These are phyloP conservation scores for Goniozus legneri DNA, from an alignment of 1,140 invertebrate genomes.

Conservation along the genomic window DNA sequence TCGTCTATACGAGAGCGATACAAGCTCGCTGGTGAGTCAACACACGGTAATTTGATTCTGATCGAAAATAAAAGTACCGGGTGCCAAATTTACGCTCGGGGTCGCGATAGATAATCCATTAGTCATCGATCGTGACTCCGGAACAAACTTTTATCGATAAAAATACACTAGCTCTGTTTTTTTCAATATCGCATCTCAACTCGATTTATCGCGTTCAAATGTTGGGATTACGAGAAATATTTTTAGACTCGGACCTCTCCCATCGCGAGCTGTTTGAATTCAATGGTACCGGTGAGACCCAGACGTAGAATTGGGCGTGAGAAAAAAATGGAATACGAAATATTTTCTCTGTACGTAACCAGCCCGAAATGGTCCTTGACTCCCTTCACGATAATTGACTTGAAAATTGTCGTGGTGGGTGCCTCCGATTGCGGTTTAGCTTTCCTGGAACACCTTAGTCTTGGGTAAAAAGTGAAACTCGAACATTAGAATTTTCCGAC, in stretches of 20 bases:
- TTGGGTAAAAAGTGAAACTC: slow-evolving; percentile 55
- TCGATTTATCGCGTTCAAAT: not conserved
- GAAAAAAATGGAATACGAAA: slow-evolving; percentile 9
- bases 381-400: slow-evolving; percentile 54
- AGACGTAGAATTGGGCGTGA: slow-evolving; percentile 10
- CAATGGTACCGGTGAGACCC: slow-evolving; percentile 42
- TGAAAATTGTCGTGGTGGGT: slow-evolving; percentile 70
- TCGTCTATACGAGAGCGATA: slow-evolving; percentile 47
- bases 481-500: not conserved
- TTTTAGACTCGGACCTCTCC: slow-evolving; percentile 31
- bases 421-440: slow-evolving; percentile 67
- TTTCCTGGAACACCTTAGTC: slow-evolving; percentile 65
- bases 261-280: slow-evolving; percentile 30
- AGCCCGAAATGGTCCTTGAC: slow-evolving; percentile 47
- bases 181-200: slow-evolving; percentile 26
- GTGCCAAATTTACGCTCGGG: too few species aligned
- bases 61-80: too few species aligned
- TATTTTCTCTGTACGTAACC: slow-evolving; percentile 50
- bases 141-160: too few species aligned
- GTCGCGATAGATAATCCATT: too few species aligned
- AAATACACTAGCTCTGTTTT: too few species aligned
- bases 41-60: too few species aligned
- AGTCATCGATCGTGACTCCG: too few species aligned
- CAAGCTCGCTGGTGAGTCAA: slow-evolving; percentile 37
- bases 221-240: slow-evolving; percentile 1